Evolutionary conservation across 2,888 invertebrate species (phyloP), one percentile per base, ranked within the genome.

Genomic region (Ophion ventricosus): DNA sequence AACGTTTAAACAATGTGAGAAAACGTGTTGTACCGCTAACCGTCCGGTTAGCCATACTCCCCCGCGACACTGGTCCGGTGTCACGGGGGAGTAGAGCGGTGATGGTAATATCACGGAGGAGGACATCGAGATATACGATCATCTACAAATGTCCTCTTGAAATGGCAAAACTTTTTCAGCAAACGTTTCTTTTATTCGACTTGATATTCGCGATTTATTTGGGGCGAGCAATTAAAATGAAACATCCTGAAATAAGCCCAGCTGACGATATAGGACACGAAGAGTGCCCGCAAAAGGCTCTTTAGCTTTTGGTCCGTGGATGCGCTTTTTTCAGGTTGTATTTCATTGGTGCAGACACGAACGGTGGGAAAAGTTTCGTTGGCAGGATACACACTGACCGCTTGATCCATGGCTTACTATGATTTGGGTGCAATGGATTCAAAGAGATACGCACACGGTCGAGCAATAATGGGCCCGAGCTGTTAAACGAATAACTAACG

Each of bases 401-500:
- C 63, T 66, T 66, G 77, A 81, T 57, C 77, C 59, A 63, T 70
- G 35, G 69, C 43, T 20, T 49, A 49, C 63, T 20, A 64, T 54
- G 54, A 14, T 57, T 57, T 78, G 29, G 43, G 26, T 67, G 67
- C 43, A 57, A 72, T 43, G 63, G 63, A 25, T 59, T n/a, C n/a
- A n/a, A n/a, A n/a, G n/a, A 59, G 80, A 78, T 67, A 77, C 77
- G 72, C 77, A 40, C 78, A 79, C 61, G 73, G 59, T 78, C 72
- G 80, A 56, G 74, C 80, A 73, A 78, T 80, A 81, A 81, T 81
- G 81, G 61, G 77, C n/a, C 80, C 61, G 70, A 79, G 69, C n/a
- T 75, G 25, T 54, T 84, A 78, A 81, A 84, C 81, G 84, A 84
- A 81, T 84, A 84, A 84, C 81, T 84, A 84, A 80, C 84, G 74